Conservation (phyloP, 1,140 invertebrate species). For the Drosophila arizonae region DNA sequence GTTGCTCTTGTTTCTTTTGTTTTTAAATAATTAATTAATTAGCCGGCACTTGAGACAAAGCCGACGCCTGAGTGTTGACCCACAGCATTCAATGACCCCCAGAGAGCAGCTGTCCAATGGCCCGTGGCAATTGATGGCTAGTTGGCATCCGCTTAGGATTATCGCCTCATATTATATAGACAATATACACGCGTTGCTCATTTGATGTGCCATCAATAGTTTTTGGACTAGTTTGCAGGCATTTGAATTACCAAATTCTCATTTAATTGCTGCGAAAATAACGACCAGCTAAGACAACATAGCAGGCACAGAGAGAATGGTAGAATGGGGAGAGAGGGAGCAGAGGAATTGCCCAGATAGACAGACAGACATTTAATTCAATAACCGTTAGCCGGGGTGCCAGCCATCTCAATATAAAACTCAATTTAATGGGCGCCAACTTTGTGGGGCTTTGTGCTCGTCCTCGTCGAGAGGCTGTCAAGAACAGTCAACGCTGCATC, state of each 20-base stretch:
- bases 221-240: background rate
- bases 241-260: constrained; percentile 44
- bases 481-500: constrained; percentile 53
- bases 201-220: constrained; percentile 3
- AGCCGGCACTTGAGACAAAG: constrained; percentile 25
- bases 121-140: background rate
- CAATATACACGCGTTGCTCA: constrained; percentile 2
- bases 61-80: constrained; percentile 16
- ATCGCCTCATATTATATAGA: background rate
- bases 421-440: constrained; percentile 72
- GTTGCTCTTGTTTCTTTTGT: background rate
- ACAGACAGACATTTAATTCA: constrained; percentile 60
- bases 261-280: constrained; percentile 39
- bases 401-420: constrained; percentile 69
- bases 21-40: constrained; percentile 30
- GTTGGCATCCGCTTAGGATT: background rate
- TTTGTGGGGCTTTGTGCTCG: constrained; percentile 43
- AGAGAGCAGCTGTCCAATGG: background rate
- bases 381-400: constrained; percentile 56
- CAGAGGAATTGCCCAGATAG: background rate
- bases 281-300: background rate
- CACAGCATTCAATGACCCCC: background rate
- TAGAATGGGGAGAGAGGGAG: no score
- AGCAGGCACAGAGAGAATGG: background rate
- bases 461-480: constrained; percentile 59